A percentile compares a stretch with the other conserved stretches of the same genome.
Evolutionary conservation across 2,797 vertebrate species (phyloP).

Genomic region (Siniperca obscura): DNA sequence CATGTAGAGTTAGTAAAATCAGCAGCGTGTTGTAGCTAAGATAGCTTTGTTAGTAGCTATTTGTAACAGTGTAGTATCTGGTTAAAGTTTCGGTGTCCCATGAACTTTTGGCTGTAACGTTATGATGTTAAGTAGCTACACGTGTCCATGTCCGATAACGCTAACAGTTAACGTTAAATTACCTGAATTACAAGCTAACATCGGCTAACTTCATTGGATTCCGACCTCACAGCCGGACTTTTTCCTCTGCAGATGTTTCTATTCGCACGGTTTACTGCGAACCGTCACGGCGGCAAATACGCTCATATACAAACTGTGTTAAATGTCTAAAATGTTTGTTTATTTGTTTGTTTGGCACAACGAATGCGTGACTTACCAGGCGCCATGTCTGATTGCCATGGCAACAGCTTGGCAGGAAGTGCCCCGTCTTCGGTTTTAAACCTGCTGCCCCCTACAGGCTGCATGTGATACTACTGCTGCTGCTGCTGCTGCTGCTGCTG

Average conservation of each 20-base stretch:
- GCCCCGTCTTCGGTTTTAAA: no score
- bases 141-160: neutral
- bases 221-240: no score
- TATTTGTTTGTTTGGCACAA: neutral
- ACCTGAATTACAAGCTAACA: neutral
- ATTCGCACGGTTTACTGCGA: neutral
- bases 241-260: neutral
- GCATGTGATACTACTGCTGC: no score
- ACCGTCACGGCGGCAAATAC: fast-evolving
- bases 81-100: neutral
- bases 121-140: neutral
- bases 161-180: neutral
- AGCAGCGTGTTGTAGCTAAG: no score
- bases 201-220: neutral
- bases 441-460: no score
- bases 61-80: neutral
- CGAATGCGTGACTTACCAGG: slow-evolving; percentile 51
- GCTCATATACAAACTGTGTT: no score
- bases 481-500: no score
- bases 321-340: neutral
- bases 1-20: no score
- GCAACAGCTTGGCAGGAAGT: slow-evolving; percentile 55
- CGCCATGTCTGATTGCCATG: slow-evolving; percentile 71
- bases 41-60: neutral
- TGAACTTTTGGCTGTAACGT: no score